Evolutionary conservation across 2,797 vertebrate genomes (phyloP).

Genomic region (Siniperca undulata): DNA sequence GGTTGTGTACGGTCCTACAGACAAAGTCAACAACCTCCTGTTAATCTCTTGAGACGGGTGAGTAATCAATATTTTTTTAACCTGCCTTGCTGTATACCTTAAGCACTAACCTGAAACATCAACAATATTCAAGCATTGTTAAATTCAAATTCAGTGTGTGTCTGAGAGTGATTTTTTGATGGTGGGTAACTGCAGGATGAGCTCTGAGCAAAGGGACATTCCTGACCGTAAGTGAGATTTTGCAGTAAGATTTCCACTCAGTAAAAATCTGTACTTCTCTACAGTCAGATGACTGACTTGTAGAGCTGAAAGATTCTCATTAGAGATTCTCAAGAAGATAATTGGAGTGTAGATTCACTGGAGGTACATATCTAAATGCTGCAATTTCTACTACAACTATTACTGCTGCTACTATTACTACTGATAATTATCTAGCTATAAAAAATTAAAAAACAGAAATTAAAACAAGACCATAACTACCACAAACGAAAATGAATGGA

Average conservation of each 20-base stretch:
- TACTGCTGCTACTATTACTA: neutral
- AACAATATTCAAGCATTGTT: neutral
- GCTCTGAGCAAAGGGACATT: slow-evolving; percentile 21
- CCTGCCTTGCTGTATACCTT: neutral
- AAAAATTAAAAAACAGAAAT: neutral
- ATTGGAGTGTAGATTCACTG: neutral
- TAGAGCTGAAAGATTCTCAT: neutral
- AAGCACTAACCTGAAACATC: neutral
- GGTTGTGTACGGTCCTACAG: neutral
- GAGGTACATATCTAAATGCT: neutral
- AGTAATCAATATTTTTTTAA: slow-evolving; percentile 37
- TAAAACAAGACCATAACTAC: neutral
- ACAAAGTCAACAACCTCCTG: slow-evolving; percentile 43
- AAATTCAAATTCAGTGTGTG: slow-evolving; percentile 33
- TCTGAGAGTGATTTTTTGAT: neutral
- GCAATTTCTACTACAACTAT: neutral
- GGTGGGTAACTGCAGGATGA: neutral
- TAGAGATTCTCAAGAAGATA: neutral
- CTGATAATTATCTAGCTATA: neutral
- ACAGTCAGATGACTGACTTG: neutral
- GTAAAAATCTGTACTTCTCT: neutral
- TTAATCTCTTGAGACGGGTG: slow-evolving; percentile 1
- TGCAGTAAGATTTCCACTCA: neutral
- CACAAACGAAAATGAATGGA: neutral
- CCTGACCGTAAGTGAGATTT: neutral